A percentile compares a stretch with the other conserved stretches of the same genome.
Conservation (phyloP, 2,888 invertebrate species). For the Empis stercorea region DNA sequence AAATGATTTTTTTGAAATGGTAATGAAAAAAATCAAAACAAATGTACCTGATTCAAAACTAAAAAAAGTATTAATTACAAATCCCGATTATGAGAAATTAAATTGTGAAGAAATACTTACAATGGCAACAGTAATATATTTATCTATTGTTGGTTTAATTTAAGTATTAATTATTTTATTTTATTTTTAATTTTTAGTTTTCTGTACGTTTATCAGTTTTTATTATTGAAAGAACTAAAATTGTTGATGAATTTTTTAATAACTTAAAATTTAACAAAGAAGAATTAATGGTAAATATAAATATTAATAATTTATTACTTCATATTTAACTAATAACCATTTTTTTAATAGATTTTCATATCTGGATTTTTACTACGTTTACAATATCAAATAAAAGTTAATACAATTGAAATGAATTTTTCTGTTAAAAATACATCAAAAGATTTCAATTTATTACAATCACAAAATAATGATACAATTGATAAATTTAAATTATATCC, state of each 20-base stretch:
- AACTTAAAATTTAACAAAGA: neutral
- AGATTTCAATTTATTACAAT: too few species aligned
- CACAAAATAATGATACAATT: too few species aligned
- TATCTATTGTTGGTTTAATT: neutral
- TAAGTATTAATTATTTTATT: neutral
- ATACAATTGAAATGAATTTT: neutral
- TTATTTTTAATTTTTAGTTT: neutral
- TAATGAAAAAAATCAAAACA: neutral
- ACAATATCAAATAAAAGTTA: neutral
- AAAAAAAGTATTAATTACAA: neutral
- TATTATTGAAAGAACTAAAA: neutral
- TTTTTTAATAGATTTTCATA: neutral
- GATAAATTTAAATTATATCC: too few species aligned
- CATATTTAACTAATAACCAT: too few species aligned
- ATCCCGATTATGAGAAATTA: neutral
- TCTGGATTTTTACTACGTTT: neutral
- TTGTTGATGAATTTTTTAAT: neutral
- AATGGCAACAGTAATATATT: neutral
- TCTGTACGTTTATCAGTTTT: neutral
- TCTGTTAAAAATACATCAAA: neutral
- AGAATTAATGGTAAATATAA: neutral
- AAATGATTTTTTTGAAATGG: conserved; percentile 1
- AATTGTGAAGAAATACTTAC: neutral
- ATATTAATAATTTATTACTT: too few species aligned
- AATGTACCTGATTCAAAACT: neutral